Conservation (phyloP, 2,797 vertebrate species). For the Bovichtus variegatus region DNA sequence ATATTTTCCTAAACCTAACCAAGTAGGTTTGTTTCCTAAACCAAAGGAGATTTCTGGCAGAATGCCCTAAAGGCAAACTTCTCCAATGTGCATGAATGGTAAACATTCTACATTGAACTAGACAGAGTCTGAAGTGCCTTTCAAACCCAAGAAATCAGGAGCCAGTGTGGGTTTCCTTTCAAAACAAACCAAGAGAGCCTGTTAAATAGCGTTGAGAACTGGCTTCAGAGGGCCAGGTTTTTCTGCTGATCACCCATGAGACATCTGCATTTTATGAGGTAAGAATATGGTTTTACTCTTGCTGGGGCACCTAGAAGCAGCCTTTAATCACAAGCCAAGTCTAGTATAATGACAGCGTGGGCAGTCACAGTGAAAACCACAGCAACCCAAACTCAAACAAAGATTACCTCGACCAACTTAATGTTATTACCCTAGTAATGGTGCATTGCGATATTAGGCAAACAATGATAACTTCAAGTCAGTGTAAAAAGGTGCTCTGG, state of each 20-base stretch:
- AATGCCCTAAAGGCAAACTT: too few relatives aligned
- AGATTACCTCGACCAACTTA: slow-evolving; percentile 30
- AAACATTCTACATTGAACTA: slow-evolving; percentile 16
- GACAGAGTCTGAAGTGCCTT: slow-evolving; percentile 13
- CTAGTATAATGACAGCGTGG: slow-evolving; percentile 48
- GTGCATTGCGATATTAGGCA: slow-evolving; percentile 19
- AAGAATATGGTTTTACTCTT: slow-evolving; percentile 55
- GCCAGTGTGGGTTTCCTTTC: slow-evolving; percentile 50
- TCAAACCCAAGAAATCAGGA: slow-evolving; percentile 16
- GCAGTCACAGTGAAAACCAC: slow-evolving; percentile 50
- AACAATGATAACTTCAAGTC: slow-evolving; percentile 25
- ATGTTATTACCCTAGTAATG: slow-evolving; percentile 35
- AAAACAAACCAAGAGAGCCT: slow-evolving; percentile 53
- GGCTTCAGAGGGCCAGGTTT: slow-evolving; percentile 21
- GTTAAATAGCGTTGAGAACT: slow-evolving; percentile 50
- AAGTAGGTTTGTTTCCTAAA: too few relatives aligned
- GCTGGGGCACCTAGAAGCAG: slow-evolving; percentile 24
- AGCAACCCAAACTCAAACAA: slow-evolving; percentile 31
- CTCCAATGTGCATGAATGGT: too few relatives aligned
- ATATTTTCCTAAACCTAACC: too few relatives aligned
- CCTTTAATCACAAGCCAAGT: slow-evolving; percentile 67
- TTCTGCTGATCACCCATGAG: slow-evolving; percentile 40
- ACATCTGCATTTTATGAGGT: slow-evolving; percentile 67
- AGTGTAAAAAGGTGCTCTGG: slow-evolving; percentile 1
- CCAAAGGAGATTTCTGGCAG: too few relatives aligned